These are phyloP conservation scores for Plutomurus gul DNA, from an alignment of 1,140 invertebrate genomes.

Conservation along the genomic window DNA sequence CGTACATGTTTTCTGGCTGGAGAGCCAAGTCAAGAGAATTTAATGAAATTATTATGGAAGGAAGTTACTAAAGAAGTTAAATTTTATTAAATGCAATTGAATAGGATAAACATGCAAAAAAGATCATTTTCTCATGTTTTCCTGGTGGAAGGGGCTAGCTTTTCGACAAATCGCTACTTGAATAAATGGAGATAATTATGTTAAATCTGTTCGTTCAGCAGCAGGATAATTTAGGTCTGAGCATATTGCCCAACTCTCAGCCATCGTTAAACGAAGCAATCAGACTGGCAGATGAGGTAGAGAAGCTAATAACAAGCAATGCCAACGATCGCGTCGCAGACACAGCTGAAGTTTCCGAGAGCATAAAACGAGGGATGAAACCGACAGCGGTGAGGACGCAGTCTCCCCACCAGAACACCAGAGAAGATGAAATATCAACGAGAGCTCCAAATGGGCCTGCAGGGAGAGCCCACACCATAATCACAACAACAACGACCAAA, in stretches of 20 bases:
- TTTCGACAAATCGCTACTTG: neutral
- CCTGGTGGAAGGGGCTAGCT: neutral
- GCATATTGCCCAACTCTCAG: neutral
- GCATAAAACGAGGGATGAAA: neutral
- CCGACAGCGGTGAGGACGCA: neutral
- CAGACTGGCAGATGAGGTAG: constrained; percentile 30
- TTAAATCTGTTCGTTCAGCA: neutral
- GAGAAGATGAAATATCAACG: neutral
- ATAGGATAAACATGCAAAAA: too few species aligned
- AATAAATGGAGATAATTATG: neutral
- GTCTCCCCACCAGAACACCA: neutral
- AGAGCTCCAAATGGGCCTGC: neutral
- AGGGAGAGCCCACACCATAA: neutral
- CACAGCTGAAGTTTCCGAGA: neutral
- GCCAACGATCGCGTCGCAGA: neutral
- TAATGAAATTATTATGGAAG: too few species aligned
- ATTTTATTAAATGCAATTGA: too few species aligned
- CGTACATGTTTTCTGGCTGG: too few species aligned
- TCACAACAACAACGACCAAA: neutral
- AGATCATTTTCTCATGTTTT: neutral
- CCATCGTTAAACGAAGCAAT: constrained; percentile 30
- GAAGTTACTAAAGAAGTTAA: too few species aligned
- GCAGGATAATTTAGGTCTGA: neutral
- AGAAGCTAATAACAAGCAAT: constrained; percentile 21
- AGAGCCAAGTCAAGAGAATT: too few species aligned